A percentile compares a stretch with the other conserved stretches of the same genome.
phyloP scores from a whole-genome alignment of 1,140 invertebrate genomes.

The Pteromalus puparum region DNA sequence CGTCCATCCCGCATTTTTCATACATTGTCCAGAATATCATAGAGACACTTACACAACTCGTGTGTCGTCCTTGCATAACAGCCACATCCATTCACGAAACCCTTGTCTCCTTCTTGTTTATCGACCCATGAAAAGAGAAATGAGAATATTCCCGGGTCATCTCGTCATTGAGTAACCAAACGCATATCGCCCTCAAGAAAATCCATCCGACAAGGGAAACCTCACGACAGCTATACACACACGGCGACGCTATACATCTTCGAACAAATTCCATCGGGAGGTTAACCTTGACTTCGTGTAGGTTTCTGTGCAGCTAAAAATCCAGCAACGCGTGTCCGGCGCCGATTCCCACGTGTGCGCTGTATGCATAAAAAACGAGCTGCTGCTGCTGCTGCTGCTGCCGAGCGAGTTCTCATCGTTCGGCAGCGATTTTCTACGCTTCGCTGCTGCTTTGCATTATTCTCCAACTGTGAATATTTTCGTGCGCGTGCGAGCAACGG shows the following conservation, averaged over 20 bases:
- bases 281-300: conserved; percentile 19
- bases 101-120: too few species aligned
- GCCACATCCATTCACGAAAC: neutral
- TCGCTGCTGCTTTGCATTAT: conserved; percentile 4
- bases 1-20: neutral
- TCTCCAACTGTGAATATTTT: neutral
- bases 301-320: conserved; percentile 24
- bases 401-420: neutral
- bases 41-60: neutral
- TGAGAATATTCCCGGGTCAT: too few species aligned
- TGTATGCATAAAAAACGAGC: conserved; percentile 15
- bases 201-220: conserved; percentile 7
- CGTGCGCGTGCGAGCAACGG: neutral
- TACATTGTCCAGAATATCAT: neutral
- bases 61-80: neutral
- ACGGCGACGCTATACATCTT: neutral
- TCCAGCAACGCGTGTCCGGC: neutral
- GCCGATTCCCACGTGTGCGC: conserved; percentile 12
- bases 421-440: neutral
- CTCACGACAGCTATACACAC: neutral
- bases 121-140: too few species aligned
- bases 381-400: neutral
- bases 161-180: too few species aligned
- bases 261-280: neutral
- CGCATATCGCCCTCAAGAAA: too few species aligned